A percentile compares a stretch with the other conserved stretches of the same genome.
Conservation (phyloP, 2,888 invertebrate species). For the Bibio marci region DNA sequence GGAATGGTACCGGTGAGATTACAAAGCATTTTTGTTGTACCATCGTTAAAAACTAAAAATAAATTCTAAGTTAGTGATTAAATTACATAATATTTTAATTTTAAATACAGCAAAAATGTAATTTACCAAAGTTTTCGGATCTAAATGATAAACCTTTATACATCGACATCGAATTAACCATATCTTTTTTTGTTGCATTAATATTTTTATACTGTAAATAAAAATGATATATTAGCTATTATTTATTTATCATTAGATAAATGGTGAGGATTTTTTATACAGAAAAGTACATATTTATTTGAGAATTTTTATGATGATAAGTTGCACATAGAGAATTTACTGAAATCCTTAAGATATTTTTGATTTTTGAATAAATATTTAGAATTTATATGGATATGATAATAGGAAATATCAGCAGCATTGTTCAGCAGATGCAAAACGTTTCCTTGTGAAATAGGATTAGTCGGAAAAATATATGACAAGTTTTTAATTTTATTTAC, state of each 20-base stretch:
- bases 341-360: too few relatives aligned
- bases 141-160: conserved; percentile 48
- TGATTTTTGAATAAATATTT: too few relatives aligned
- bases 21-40: conserved; percentile 59
- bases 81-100: conserved; percentile 1
- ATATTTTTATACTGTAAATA: conserved; percentile 50
- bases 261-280: not conserved
- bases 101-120: conserved; percentile 5
- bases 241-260: conserved; percentile 2
- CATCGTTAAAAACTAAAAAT: conserved; percentile 69
- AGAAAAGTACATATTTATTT: not conserved
- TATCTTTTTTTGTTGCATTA: conserved; percentile 47
- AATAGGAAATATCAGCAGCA: too few relatives aligned
- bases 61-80: not conserved
- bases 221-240: conserved; percentile 1
- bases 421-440: too few relatives aligned
- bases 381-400: too few relatives aligned
- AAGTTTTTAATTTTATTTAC: too few relatives aligned
- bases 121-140: conserved; percentile 48
- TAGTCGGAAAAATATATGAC: too few relatives aligned
- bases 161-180: conserved; percentile 40
- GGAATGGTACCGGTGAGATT: conserved; percentile 86
- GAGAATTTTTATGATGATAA: not conserved
- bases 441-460: too few relatives aligned
- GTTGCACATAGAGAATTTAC: too few relatives aligned